A percentile compares a stretch with the other conserved stretches of the same genome.
These are phyloP conservation scores for Carettochelys insculpta DNA, from an alignment of 2,113 vertebrate genomes.

Conservation along the genomic window DNA sequence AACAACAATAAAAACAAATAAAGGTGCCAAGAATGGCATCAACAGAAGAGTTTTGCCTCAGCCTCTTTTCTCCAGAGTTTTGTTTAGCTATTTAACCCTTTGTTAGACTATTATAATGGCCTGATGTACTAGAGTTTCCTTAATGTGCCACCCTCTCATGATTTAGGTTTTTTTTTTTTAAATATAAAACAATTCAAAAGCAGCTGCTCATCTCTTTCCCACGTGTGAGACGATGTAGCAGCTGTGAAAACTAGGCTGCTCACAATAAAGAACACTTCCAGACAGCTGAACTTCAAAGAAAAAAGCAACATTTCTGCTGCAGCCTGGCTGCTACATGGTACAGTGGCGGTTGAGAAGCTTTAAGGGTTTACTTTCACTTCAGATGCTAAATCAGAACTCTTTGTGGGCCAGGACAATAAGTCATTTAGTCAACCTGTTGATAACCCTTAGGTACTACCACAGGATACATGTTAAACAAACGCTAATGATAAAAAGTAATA, in stretches of 20 bases:
- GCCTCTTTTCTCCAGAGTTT: slow-evolving; percentile 8
- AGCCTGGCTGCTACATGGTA: background rate
- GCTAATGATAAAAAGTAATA: background rate
- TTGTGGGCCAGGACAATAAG: background rate
- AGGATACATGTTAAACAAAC: background rate
- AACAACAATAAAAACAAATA: background rate
- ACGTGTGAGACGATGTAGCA: slow-evolving; percentile 18
- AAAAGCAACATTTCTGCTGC: slow-evolving; percentile 17
- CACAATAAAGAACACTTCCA: slow-evolving; percentile 19
- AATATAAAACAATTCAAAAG: slow-evolving; percentile 38
- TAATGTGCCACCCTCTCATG: background rate
- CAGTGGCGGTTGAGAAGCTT: background rate
- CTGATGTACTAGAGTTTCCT: background rate
- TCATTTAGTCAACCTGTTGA: background rate
- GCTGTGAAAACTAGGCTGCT: slow-evolving; percentile 24
- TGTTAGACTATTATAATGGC: background rate
- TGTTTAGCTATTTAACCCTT: slow-evolving; percentile 12
- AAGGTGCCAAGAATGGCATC: background rate
- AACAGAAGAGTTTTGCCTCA: background rate
- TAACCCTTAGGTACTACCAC: background rate
- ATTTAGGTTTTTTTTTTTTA: background rate
- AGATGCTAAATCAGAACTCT: background rate
- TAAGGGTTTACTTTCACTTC: background rate
- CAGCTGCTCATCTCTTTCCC: slow-evolving; percentile 2
- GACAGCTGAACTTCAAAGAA: slow-evolving; percentile 28